These are phyloP conservation scores for Caenorhabditis sp. DNA, from an alignment of 2,888 invertebrate genomes.

Conservation along the genomic window DNA sequence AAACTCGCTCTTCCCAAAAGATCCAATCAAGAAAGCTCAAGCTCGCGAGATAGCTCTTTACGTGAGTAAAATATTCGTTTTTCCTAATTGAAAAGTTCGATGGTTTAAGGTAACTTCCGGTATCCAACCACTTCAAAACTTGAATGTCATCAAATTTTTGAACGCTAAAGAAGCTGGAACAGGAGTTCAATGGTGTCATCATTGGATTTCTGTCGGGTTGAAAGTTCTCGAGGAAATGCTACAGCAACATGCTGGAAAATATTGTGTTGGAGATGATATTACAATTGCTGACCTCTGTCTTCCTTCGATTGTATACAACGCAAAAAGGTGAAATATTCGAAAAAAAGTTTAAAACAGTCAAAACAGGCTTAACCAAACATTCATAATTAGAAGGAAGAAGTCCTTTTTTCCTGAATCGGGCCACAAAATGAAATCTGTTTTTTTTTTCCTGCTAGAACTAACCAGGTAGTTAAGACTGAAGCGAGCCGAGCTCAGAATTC, in stretches of 20 bases:
- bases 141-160: slow-evolving; percentile 82
- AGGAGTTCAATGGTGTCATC: slow-evolving; percentile 49
- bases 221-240: slow-evolving; percentile 81
- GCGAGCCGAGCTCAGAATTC: no score
- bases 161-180: slow-evolving; percentile 52
- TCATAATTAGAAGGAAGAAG: no score
- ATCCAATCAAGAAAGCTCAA: slow-evolving; percentile 85
- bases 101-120: slow-evolving; percentile 81
- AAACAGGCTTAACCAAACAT: no score
- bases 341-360: slow-evolving; percentile 78
- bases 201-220: slow-evolving; percentile 75
- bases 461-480: no score
- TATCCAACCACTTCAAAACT: slow-evolving; percentile 94
- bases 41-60: slow-evolving; percentile 74
- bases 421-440: no score
- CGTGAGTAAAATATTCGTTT: slow-evolving; percentile 28
- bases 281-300: slow-evolving; percentile 93
- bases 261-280: slow-evolving; percentile 86
- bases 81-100: not conserved
- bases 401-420: no score
- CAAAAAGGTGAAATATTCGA: slow-evolving; percentile 81
- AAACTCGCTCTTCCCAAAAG: slow-evolving; percentile 83
- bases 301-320: slow-evolving; percentile 93
- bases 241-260: slow-evolving; percentile 80
- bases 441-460: no score